Conservation (phyloP, 2,113 vertebrate genomes). For the Girardinichthys multiradiatus region DNA sequence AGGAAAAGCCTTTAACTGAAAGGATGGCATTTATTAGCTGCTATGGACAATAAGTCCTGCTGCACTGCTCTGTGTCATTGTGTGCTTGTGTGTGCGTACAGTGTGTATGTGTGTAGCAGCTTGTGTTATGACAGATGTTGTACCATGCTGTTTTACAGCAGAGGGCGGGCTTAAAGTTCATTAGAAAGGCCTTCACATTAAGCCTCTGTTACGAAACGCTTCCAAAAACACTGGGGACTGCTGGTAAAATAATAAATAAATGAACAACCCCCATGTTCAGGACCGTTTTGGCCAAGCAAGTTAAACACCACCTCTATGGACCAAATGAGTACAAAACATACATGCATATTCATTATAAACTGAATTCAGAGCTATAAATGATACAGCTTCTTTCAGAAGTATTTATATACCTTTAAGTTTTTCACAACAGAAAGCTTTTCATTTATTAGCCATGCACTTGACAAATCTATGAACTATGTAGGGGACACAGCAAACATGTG, state of each 20-base stretch:
- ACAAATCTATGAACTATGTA: too few relatives aligned
- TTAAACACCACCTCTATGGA: neutral
- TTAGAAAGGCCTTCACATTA: slow-evolving; percentile 60
- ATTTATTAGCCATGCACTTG: too few relatives aligned
- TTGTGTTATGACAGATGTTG: slow-evolving; percentile 75
- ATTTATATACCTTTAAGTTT: neutral
- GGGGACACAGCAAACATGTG: too few relatives aligned
- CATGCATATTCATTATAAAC: slow-evolving; percentile 3
- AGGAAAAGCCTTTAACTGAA: slow-evolving; percentile 8
- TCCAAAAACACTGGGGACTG: slow-evolving; percentile 48
- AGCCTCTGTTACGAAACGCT: slow-evolving; percentile 56
- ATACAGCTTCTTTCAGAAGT: neutral
- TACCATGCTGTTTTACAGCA: slow-evolving; percentile 70
- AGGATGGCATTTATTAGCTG: slow-evolving; percentile 13
- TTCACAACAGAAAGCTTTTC: too few relatives aligned
- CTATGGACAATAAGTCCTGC: slow-evolving; percentile 47
- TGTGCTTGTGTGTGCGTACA: neutral
- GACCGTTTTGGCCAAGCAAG: neutral
- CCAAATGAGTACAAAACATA: neutral
- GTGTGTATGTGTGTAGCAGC: slow-evolving; percentile 29
- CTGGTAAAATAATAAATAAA: slow-evolving; percentile 62
- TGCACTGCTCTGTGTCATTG: slow-evolving; percentile 39
- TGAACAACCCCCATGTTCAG: neutral
- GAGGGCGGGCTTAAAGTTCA: slow-evolving; percentile 64
- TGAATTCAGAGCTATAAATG: neutral